These are phyloP conservation scores for Brenthis ino DNA, from an alignment of 2,888 invertebrate species.

Conservation along the genomic window DNA sequence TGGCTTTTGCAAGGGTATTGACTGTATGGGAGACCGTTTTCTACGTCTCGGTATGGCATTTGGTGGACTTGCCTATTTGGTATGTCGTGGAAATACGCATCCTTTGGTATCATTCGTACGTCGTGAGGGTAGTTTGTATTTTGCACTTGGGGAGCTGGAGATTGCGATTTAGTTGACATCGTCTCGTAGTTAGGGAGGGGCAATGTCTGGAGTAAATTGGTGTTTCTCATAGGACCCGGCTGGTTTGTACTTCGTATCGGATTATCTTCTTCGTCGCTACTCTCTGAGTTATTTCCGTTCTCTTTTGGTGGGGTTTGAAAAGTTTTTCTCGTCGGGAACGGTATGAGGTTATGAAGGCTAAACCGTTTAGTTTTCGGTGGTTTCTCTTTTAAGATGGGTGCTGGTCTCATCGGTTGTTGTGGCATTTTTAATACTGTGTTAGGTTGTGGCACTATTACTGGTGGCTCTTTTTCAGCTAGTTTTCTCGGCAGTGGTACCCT, in stretches of 20 bases:
- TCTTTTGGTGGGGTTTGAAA: conserved; percentile 75
- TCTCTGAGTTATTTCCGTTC: conserved; percentile 80
- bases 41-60: conserved; percentile 63
- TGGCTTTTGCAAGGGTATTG: conserved; percentile 56
- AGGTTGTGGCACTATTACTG: conserved; percentile 50
- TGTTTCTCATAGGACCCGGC: conserved; percentile 81
- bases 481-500: conserved; percentile 62
- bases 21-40: conserved; percentile 57
- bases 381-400: conserved; percentile 74
- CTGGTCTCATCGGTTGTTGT: conserved; percentile 74
- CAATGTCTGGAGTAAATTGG: conserved; percentile 76
- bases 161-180: conserved; percentile 69
- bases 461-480: conserved; percentile 58
- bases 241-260: conserved; percentile 72
- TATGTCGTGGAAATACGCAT: conserved; percentile 84
- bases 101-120: conserved; percentile 78
- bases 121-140: conserved; percentile 52
- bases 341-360: conserved; percentile 77
- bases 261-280: conserved; percentile 82
- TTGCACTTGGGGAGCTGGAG: conserved; percentile 61
- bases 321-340: conserved; percentile 77
- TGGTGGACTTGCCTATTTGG: conserved; percentile 72
- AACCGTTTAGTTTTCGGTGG: conserved; percentile 76
- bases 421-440: conserved; percentile 68
- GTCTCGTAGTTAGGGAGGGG: conserved; percentile 83